Evolutionary conservation across 2,888 invertebrate genomes (phyloP), one percentile per base, ranked within the genome.

Genomic region (Andrena bucephala): DNA sequence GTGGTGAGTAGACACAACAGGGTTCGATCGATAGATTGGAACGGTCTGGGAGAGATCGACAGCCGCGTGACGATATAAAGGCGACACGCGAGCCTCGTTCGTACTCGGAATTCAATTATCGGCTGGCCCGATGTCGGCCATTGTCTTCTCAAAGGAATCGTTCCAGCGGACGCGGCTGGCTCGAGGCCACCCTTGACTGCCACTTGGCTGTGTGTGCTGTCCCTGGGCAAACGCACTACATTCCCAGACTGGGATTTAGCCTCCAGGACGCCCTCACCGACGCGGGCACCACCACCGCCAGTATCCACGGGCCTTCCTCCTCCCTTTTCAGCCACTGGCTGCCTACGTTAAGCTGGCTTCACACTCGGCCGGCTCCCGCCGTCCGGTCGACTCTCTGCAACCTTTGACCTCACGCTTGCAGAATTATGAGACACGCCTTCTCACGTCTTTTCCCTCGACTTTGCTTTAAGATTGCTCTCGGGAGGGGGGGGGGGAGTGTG

Each of bases 201-300:
- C 67, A 69, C 76, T 76, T 50, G 67, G 48, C 57, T 57, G 67
- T 31, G 57, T 68, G 52, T 24, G 79, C 65, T 85, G 83, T 85
- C 86, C 89, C 85, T 88, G 85, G 82, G 85, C 85, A 86, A 91
- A 86, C 89, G 86, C 82, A 83, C 82, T 83, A 87, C 90, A 92
- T 91, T 92, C 92, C 90, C 91, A 92, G 92, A 91, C 91, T 87
- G 89, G 87, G 84, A 83, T 87, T 87, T 79, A 87, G 81, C 84
- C 84, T 88, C 80, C 83, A 83, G 81, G 81, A 89, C 83, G 83
- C 78, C 83, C 80, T 88, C 81, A 84, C 80, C 74, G 72, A 75
- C 75, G 70, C 48, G 50, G 52, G 70, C 70, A 70, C 72, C 73
- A 74, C 78, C 71, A 68, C 69, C 79, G 63, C 67, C 59, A 63